These are phyloP conservation scores for Eilema depressum DNA, from an alignment of 2,888 invertebrate genomes.

Conservation along the genomic window DNA sequence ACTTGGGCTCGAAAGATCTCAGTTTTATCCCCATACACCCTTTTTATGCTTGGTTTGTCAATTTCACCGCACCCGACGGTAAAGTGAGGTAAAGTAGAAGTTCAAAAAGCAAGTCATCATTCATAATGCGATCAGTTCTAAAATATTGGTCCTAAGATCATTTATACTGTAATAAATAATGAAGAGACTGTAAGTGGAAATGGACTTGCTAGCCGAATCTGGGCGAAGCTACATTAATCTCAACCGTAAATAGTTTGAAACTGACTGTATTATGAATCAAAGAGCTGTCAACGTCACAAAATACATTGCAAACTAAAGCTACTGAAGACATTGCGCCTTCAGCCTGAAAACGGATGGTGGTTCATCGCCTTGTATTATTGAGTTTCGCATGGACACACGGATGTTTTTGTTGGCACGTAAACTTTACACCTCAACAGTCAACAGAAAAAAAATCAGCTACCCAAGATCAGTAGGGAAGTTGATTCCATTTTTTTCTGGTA, in stretches of 20 bases:
- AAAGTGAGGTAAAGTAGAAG: neutral
- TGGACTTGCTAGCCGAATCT: neutral
- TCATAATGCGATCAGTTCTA: neutral
- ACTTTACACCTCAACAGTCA: neutral
- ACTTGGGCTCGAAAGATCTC: too few relatives aligned
- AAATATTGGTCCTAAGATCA: neutral
- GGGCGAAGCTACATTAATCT: neutral
- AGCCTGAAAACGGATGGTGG: slow-evolving; percentile 38
- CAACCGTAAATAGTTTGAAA: slow-evolving; percentile 3
- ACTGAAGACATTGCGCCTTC: slow-evolving; percentile 27
- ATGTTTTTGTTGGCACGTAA: neutral
- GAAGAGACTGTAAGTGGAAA: neutral
- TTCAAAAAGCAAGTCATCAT: neutral
- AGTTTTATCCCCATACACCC: too few relatives aligned
- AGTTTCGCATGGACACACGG: slow-evolving; percentile 28
- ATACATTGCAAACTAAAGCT: slow-evolving; percentile 28
- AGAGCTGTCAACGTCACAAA: slow-evolving; percentile 22
- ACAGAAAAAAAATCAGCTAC: too few relatives aligned
- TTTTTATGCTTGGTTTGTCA: too few relatives aligned
- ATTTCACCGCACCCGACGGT: neutral
- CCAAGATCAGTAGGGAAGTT: too few relatives aligned
- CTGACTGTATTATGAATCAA: slow-evolving; percentile 10
- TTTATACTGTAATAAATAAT: neutral
- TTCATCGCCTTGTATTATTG: slow-evolving; percentile 50
- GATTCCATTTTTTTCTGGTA: too few relatives aligned